phyloP scores from a whole-genome alignment of 2,797 vertebrate genomes.

The Numenius phaeopus region DNA sequence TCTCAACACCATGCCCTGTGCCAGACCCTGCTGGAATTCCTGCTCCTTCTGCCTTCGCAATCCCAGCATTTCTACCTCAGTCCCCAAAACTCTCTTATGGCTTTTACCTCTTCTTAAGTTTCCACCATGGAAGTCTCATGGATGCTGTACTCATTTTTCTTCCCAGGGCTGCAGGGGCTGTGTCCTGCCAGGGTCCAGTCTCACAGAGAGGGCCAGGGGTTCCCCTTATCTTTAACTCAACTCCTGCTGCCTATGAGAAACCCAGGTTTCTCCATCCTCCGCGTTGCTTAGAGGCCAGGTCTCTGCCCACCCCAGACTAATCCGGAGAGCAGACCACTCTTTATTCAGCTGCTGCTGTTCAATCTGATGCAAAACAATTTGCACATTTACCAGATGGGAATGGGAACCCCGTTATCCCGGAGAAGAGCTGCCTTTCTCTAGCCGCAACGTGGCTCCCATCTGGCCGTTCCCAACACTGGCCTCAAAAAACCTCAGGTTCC shows the following conservation, averaged over 20 bases:
- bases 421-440: background rate
- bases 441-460: rapidly evolving
- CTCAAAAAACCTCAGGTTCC: background rate
- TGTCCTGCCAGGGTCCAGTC: background rate
- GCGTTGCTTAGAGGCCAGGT: background rate
- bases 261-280: background rate
- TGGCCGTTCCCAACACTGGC: background rate
- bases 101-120: background rate
- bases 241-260: background rate
- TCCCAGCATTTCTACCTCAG: background rate
- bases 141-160: background rate
- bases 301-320: background rate
- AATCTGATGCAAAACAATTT: background rate
- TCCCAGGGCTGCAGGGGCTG: background rate
- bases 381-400: background rate
- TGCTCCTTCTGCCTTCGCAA: background rate
- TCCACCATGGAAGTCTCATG: rapidly evolving
- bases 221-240: background rate
- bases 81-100: rapidly evolving
- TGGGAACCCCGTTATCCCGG: rapidly evolving
- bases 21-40: rapidly evolving
- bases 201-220: background rate
- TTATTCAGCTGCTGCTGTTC: background rate
- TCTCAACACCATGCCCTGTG: rapidly evolving
- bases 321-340: background rate